Evolutionary conservation across 64 coral and sea anemone genomes (phyloP).

Genomic region (Anthopleura sola): DNA sequence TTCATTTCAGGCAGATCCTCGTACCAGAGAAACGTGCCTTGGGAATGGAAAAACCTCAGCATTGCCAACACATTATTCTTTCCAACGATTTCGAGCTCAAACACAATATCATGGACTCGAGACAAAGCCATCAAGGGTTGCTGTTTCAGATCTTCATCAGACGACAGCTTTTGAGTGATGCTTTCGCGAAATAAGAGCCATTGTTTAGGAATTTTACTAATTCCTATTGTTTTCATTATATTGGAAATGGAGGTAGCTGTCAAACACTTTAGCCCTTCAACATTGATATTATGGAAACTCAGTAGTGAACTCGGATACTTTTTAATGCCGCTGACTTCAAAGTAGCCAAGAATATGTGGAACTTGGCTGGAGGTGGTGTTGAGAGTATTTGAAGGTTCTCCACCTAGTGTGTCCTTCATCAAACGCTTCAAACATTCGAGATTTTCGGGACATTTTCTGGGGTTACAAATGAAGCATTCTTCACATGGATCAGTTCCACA

Average conservation of each 20-base stretch:
- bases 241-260: too few relatives aligned
- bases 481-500: slow-evolving; percentile 17
- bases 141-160: slow-evolving; percentile 45
- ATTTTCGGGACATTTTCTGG: not conserved
- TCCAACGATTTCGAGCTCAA: slow-evolving; percentile 36
- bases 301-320: too few relatives aligned
- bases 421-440: not conserved
- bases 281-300: too few relatives aligned
- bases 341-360: slow-evolving; percentile 76
- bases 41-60: slow-evolving; percentile 77
- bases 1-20: slow-evolving; percentile 67
- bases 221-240: slow-evolving; percentile 1
- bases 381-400: not conserved
- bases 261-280: too few relatives aligned
- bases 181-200: slow-evolving; percentile 63
- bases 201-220: slow-evolving; percentile 54
- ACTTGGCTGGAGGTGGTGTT: slow-evolving; percentile 35
- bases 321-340: slow-evolving; percentile 51
- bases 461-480: slow-evolving; percentile 36
- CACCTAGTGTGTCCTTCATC: too few relatives aligned
- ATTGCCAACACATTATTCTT: slow-evolving; percentile 58
- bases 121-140: slow-evolving; percentile 51
- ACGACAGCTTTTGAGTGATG: slow-evolving; percentile 33
- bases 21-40: slow-evolving; percentile 81
- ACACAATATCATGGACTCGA: not conserved